phyloP scores from a whole-genome alignment of 2,113 vertebrate genomes.

The Pseudois nayaur region DNA sequence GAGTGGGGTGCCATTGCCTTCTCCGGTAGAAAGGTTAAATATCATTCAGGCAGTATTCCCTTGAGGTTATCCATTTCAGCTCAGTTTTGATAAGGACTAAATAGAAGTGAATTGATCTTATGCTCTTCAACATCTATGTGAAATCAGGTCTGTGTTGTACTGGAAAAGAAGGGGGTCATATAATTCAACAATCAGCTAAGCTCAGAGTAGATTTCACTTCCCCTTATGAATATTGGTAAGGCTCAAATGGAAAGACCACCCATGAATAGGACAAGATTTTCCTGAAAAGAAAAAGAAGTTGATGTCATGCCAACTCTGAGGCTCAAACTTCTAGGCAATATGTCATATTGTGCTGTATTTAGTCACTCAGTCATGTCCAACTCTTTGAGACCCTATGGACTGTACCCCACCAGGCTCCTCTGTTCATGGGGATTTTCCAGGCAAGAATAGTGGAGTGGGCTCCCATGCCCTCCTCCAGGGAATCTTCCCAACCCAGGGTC shows the following conservation, averaged over 20 bases:
- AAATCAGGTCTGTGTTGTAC: background rate
- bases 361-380: background rate
- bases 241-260: background rate
- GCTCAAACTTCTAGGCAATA: background rate
- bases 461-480: background rate
- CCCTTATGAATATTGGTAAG: background rate
- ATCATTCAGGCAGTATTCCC: background rate
- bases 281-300: background rate
- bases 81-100: background rate
- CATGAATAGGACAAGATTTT: background rate
- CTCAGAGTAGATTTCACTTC: background rate
- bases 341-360: background rate
- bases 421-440: background rate
- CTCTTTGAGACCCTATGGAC: background rate
- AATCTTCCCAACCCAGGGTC: background rate
- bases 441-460: background rate
- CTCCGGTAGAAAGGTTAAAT: background rate
- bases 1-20: too few species aligned
- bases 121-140: background rate
- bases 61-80: background rate
- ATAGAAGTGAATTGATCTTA: background rate
- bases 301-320: background rate
- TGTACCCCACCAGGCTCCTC: background rate
- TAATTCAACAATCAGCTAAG: background rate
- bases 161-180: background rate